These are phyloP conservation scores for Himantopus leucocephalus DNA, from an alignment of 2,113 vertebrate genomes.

Conservation along the genomic window DNA sequence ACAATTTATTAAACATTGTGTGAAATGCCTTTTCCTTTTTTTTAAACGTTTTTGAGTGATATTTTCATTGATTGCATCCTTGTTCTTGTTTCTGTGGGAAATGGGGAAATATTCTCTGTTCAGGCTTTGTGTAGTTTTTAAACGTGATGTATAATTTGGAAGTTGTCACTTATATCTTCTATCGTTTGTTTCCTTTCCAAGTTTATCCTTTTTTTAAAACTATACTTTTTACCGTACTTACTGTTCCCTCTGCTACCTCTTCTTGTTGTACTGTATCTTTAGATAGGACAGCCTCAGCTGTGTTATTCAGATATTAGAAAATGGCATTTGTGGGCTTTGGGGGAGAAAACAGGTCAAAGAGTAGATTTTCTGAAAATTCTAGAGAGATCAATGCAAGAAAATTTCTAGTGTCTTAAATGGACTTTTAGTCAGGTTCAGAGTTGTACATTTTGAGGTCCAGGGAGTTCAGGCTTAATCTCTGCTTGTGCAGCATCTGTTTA, in stretches of 20 bases:
- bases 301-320: neutral
- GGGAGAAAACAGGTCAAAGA: neutral
- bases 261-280: neutral
- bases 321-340: neutral
- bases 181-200: neutral
- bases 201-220: neutral
- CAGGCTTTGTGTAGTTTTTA: neutral
- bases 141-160: neutral
- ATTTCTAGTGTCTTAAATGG: neutral
- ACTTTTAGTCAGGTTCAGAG: neutral
- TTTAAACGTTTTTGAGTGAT: neutral
- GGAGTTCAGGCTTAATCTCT: neutral
- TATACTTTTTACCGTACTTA: neutral
- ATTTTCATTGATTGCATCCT: neutral
- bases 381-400: neutral
- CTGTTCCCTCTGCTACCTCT: neutral
- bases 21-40: neutral
- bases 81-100: neutral
- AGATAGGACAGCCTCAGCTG: neutral
- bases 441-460: neutral
- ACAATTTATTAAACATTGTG: neutral
- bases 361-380: neutral
- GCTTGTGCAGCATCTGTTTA: neutral
- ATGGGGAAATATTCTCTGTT: neutral
- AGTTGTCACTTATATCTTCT: neutral